Conservation (phyloP, 2,113 vertebrate genomes). For the Microtus montanus region DNA sequence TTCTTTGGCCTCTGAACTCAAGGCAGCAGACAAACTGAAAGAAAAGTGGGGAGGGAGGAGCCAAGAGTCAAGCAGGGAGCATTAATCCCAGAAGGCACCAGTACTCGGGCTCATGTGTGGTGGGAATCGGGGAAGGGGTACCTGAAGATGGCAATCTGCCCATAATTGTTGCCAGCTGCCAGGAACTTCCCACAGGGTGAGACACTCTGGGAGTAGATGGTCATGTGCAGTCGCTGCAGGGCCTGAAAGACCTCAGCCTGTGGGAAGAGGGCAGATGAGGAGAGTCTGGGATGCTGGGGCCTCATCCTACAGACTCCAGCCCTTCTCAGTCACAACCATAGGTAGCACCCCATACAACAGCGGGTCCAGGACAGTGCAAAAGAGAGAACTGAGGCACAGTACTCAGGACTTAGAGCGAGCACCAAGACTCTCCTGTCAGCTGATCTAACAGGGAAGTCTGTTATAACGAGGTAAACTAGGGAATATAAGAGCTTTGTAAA, state of each 20-base stretch:
- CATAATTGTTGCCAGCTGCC: slow-evolving; percentile 93
- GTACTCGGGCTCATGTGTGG: neutral
- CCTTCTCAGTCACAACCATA: neutral
- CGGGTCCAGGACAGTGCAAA: neutral
- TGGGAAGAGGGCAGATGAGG: neutral
- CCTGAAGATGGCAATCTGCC: slow-evolving; percentile 94
- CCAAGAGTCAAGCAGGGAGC: neutral
- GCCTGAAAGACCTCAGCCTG: slow-evolving; percentile 81
- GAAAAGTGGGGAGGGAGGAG: neutral
- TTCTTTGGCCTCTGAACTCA: slow-evolving; percentile 90
- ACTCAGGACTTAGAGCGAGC: neutral
- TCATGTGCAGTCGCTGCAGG: slow-evolving; percentile 92
- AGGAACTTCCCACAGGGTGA: slow-evolving; percentile 93
- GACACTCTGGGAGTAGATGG: slow-evolving; percentile 92
- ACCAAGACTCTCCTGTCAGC: neutral
- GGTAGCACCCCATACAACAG: neutral
- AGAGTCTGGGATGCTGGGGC: neutral
- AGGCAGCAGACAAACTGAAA: slow-evolving; percentile 89
- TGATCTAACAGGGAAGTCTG: neutral
- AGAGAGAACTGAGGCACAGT: neutral
- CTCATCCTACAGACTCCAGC: neutral
- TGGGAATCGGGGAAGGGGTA: slow-evolving; percentile 56
- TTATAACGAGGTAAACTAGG: neutral
- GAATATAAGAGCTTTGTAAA: neutral
- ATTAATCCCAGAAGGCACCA: neutral